phyloP scores from a whole-genome alignment of 1,140 invertebrate species.

The Neomicropteryx cornuta region DNA sequence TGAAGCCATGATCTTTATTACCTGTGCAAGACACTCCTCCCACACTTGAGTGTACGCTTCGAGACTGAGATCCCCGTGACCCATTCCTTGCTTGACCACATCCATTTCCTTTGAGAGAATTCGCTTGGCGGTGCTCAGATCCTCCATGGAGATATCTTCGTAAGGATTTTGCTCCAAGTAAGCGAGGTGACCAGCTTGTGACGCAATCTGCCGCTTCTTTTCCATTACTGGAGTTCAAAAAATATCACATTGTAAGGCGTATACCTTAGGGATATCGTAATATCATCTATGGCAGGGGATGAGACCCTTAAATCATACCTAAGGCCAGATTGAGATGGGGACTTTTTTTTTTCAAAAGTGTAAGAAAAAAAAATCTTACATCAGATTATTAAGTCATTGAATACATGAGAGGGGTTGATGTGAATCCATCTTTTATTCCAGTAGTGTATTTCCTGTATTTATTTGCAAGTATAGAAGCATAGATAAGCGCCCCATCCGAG shows the following conservation, averaged over 20 bases:
- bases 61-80: slow-evolving; percentile 82
- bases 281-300: slow-evolving; percentile 18
- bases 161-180: slow-evolving; percentile 85
- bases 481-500: too few species aligned
- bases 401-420: too few species aligned
- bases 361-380: too few species aligned
- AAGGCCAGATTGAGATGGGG: too few species aligned
- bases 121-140: slow-evolving; percentile 55
- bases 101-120: slow-evolving; percentile 76
- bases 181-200: slow-evolving; percentile 57
- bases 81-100: slow-evolving; percentile 86
- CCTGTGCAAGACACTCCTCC: slow-evolving; percentile 87
- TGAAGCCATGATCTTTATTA: too few species aligned
- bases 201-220: slow-evolving; percentile 31
- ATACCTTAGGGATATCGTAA: not conserved
- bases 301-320: too few species aligned
- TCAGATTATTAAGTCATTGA: too few species aligned
- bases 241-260: slow-evolving; percentile 11
- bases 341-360: too few species aligned
- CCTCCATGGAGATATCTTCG: slow-evolving; percentile 56
- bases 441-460: too few species aligned
- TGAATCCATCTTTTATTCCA: too few species aligned
- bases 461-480: too few species aligned
- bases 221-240: slow-evolving; percentile 21
- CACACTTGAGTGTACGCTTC: slow-evolving; percentile 93